Evolutionary conservation across 2,888 invertebrate genomes (phyloP), one percentile per base, ranked within the genome.

Genomic region (Thecocarcelia acutangulata): DNA sequence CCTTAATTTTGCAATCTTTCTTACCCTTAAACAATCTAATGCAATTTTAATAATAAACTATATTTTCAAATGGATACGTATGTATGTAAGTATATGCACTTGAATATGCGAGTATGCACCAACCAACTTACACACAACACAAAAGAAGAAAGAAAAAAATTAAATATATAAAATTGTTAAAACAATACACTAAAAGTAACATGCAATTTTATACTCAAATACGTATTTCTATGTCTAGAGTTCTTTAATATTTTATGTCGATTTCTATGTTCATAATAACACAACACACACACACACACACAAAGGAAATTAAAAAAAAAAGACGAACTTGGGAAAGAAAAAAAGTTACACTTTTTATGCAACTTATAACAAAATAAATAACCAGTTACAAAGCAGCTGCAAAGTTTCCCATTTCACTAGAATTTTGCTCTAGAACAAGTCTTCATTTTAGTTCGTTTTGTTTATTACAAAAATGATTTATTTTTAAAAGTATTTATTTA

Each of bases 131-230:
- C 50, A 59, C 37, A 42, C 40, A 50, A 61, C 33, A 59, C 37
- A 76, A 5, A 24, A 48, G 9, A n/a, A 63, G 5, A 17, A 37
- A 59, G 0, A 59, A 40, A 6, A 44, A 37, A 6, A 33, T 1
- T 33, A 9, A 44, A n/a, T n/a, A 50, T 58, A 15, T 15, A 17
- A 73, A 54, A 37, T 63, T 37, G 24, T 56, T 74, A 64, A 78
- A 70, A 72, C 50, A 58, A 72, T 58, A 58, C 70, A 78, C 58
- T 72, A 77, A 63, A 70, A 42, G 28, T 72, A 70, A 78, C 70
- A 78, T 78, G 77, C 77, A 78, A 78, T 72, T 64, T 63, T 72
- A 58, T 58, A 64, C 42, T 78, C 21, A 37, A 52, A 12, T 28
- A 33, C 33, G 33, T 33, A 52, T 52, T 75, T 42, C 3, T 66